Conservation (phyloP, 2,888 invertebrate species). For the Troides aeacus region DNA sequence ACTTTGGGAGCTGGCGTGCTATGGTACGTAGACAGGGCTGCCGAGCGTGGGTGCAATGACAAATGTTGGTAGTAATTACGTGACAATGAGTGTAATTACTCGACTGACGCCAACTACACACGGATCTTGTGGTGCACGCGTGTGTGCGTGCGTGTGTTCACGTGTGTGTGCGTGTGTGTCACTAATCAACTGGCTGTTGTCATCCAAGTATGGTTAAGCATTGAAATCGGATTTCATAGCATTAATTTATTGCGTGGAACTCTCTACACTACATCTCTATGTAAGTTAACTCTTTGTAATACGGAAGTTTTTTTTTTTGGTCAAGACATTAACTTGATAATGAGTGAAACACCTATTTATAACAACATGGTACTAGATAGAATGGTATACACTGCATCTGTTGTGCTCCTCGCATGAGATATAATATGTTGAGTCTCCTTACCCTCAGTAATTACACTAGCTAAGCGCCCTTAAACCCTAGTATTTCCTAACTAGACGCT, state of each 20-base stretch:
- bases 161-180: constrained; percentile 41
- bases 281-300: too few relatives aligned
- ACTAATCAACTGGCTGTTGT: constrained; percentile 64
- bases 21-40: constrained; percentile 39
- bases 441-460: too few relatives aligned
- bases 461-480: too few relatives aligned
- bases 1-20: constrained; percentile 40
- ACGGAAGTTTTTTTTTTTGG: too few relatives aligned
- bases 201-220: constrained; percentile 44
- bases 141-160: constrained; percentile 25
- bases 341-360: too few relatives aligned
- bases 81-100: constrained; percentile 76
- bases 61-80: constrained; percentile 72
- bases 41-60: constrained; percentile 66
- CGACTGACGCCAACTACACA: constrained; percentile 46
- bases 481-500: too few relatives aligned
- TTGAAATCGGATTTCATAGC: constrained; percentile 38
- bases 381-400: too few relatives aligned
- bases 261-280: too few relatives aligned
- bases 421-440: too few relatives aligned
- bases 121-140: constrained; percentile 31
- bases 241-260: constrained; percentile 3
- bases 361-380: too few relatives aligned
- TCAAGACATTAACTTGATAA: too few relatives aligned
- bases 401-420: too few relatives aligned